Conservation (phyloP, 2,888 invertebrate species). For the Mactromeris polynyma region DNA sequence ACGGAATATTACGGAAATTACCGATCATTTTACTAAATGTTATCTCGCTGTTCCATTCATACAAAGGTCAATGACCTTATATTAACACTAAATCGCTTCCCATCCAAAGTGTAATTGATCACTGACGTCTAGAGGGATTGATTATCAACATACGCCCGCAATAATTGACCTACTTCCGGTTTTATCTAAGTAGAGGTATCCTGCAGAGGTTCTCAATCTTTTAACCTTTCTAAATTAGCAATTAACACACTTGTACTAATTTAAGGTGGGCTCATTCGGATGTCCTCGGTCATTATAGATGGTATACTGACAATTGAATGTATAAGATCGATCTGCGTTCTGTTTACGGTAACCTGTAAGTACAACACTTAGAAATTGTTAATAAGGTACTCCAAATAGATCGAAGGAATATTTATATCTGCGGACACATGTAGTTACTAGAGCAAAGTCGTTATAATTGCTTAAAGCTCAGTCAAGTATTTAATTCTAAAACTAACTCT, state of each 20-base stretch:
- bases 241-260: neutral
- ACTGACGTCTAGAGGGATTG: neutral
- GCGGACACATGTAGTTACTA: no score
- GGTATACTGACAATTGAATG: no score
- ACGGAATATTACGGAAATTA: neutral
- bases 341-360: no score
- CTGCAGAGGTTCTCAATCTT: neutral
- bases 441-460: no score
- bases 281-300: neutral
- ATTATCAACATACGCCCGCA: neutral
- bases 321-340: no score
- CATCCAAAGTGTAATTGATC: neutral
- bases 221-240: neutral
- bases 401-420: no score
- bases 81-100: neutral
- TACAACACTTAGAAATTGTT: no score
- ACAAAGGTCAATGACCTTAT: neutral
- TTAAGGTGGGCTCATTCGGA: neutral
- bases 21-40: neutral
- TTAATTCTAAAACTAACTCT: neutral
- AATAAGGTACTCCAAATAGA: no score
- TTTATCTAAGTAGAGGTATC: neutral
- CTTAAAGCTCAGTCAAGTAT: neutral
- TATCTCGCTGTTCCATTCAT: neutral
- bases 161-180: constrained; percentile 11